Percentiles rank a stretch among this genome's conserved stretches.
These are phyloP conservation scores for Melanotus villosus DNA, from an alignment of 2,888 invertebrate genomes.

Conservation along the genomic window DNA sequence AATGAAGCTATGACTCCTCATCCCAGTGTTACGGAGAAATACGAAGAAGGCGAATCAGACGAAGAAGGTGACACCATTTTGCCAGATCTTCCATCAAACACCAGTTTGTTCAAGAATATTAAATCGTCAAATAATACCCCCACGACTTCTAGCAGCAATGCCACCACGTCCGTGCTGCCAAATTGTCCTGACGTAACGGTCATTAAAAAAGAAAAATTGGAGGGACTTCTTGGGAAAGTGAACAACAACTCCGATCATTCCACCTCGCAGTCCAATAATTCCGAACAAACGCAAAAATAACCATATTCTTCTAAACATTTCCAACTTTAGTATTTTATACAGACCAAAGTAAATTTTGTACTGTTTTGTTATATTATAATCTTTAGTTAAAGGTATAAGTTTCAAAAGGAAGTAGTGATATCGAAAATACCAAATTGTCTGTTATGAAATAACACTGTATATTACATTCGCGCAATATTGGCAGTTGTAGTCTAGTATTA, in stretches of 20 bases:
- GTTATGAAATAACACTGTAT: constrained; percentile 53
- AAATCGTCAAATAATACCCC: constrained; percentile 41
- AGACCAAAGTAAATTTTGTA: constrained; percentile 69
- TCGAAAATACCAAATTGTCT: constrained; percentile 63
- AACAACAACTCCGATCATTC: constrained; percentile 69
- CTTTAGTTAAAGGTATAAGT: constrained; percentile 50
- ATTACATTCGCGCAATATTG: constrained; percentile 52
- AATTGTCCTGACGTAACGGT: constrained; percentile 75
- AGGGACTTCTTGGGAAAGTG: constrained; percentile 66
- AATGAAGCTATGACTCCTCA: constrained; percentile 68
- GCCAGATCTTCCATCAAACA: constrained; percentile 56
- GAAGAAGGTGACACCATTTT: constrained; percentile 69
- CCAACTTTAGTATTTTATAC: constrained; percentile 69
- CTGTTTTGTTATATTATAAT: constrained; percentile 58
- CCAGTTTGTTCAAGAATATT: constrained; percentile 57
- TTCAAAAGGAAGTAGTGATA: constrained; percentile 51
- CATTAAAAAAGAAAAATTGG: constrained; percentile 72
- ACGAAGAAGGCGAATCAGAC: constrained; percentile 67
- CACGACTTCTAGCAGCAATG: constrained; percentile 54
- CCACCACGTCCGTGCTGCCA: constrained; percentile 65
- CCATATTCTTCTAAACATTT: constrained; percentile 57
- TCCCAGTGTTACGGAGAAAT: constrained; percentile 64
- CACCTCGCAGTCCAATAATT: constrained; percentile 59
- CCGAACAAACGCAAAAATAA: constrained; percentile 61
- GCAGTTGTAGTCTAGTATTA: constrained; percentile 61